phyloP scores from a whole-genome alignment of 2,888 invertebrate species.

The Erebia ligea region DNA sequence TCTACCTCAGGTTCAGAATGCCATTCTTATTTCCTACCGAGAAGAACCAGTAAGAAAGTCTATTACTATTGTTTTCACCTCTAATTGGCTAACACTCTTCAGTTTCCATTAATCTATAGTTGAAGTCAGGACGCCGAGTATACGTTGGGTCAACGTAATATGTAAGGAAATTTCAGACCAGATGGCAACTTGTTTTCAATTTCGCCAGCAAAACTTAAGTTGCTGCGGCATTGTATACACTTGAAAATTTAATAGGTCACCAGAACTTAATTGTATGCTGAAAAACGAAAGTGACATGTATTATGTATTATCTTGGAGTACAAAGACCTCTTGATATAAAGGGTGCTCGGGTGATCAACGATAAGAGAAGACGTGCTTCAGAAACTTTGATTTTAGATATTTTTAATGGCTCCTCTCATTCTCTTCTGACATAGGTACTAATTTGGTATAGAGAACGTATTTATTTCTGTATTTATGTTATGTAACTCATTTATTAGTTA shows the following conservation, averaged over 20 bases:
- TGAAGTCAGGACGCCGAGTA: too few species aligned
- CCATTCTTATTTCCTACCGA: too few species aligned
- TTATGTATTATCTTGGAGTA: conserved; percentile 22
- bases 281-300: conserved; percentile 28
- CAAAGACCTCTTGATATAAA: conserved; percentile 20
- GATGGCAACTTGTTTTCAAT: not conserved
- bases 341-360: conserved; percentile 10
- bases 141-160: too few species aligned
- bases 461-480: not conserved
- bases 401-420: conserved; percentile 5
- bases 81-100: too few species aligned
- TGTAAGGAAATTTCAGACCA: not conserved
- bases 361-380: conserved; percentile 20
- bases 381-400: conserved; percentile 9
- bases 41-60: too few species aligned
- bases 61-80: too few species aligned
- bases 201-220: not conserved
- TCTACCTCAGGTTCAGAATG: too few species aligned
- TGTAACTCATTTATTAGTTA: too few species aligned
- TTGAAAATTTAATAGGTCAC: conserved; percentile 30
- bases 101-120: too few species aligned
- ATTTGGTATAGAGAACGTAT: not conserved
- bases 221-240: not conserved
- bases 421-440: not conserved
- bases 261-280: conserved; percentile 27